A percentile compares a stretch with the other conserved stretches of the same genome.
These are phyloP conservation scores for Brachystomella parvula DNA, from an alignment of 1,140 invertebrate species.

Conservation along the genomic window DNA sequence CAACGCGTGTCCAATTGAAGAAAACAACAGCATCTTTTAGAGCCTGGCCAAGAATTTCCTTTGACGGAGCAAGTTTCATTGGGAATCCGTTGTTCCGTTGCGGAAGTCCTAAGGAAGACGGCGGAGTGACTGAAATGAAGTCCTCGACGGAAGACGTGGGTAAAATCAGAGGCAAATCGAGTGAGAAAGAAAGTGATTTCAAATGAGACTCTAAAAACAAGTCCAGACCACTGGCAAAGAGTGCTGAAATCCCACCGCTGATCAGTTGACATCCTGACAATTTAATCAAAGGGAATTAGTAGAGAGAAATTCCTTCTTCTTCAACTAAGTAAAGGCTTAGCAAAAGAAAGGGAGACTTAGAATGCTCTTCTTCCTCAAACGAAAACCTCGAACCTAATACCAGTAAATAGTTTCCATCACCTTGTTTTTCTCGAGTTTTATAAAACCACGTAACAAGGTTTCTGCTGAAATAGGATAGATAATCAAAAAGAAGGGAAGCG, in stretches of 20 bases:
- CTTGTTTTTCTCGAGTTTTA: no score
- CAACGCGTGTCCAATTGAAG: slow-evolving; percentile 86
- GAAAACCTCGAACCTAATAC: no score
- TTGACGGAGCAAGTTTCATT: slow-evolving; percentile 80
- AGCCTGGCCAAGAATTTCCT: slow-evolving; percentile 70
- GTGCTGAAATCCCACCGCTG: slow-evolving; percentile 72
- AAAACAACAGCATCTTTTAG: slow-evolving; percentile 79
- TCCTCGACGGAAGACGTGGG: slow-evolving; percentile 35
- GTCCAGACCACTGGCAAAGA: slow-evolving; percentile 75
- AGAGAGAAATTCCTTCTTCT: no score
- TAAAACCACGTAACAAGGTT: no score
- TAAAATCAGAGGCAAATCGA: slow-evolving; percentile 73
- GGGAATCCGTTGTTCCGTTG: slow-evolving; percentile 60
- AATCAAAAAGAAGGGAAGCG: no score
- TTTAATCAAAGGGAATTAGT: slow-evolving; percentile 25
- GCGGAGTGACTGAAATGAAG: background rate
- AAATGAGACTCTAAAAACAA: slow-evolving; percentile 71
- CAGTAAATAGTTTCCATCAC: no score
- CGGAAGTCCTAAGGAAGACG: background rate
- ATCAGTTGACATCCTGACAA: slow-evolving; percentile 74
- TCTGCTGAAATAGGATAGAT: no score
- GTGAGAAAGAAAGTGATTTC: slow-evolving; percentile 77
- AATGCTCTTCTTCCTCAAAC: background rate
- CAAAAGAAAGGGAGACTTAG: background rate
- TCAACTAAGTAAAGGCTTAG: background rate